A percentile compares a stretch with the other conserved stretches of the same genome.
These are phyloP conservation scores for Marisa cornuarietis DNA, from an alignment of 1,140 invertebrate genomes.

Conservation along the genomic window DNA sequence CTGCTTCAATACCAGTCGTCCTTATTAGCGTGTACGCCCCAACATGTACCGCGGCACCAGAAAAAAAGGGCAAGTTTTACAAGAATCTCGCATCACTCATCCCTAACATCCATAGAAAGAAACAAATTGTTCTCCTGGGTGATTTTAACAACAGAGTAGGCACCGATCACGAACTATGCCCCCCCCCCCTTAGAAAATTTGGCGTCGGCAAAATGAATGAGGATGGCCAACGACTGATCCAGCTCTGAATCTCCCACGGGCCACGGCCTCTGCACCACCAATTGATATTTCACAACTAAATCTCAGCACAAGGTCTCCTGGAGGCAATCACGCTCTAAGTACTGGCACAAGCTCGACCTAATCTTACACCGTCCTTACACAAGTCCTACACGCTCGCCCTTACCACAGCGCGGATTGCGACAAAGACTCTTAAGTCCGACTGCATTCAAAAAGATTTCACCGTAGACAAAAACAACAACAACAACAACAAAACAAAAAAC, in stretches of 20 bases:
- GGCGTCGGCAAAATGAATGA: too few relatives aligned
- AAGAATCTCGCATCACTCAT: not conserved
- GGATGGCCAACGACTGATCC: too few relatives aligned
- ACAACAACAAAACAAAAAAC: conserved; percentile 27
- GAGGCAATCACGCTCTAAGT: conserved; percentile 33
- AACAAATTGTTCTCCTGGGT: conserved; percentile 22
- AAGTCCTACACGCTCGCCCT: conserved; percentile 19
- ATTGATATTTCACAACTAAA: conserved; percentile 32
- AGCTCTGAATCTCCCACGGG: conserved; percentile 29
- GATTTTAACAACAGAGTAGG: conserved; percentile 39
- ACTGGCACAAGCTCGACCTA: conserved; percentile 38
- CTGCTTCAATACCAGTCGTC: conserved; percentile 20
- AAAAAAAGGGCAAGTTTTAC: conserved; percentile 32
- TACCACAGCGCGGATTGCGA: conserved; percentile 34
- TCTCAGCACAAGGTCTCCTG: conserved; percentile 39
- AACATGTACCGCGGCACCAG: conserved; percentile 12
- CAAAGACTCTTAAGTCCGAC: conserved; percentile 27
- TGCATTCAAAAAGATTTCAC: conserved; percentile 18
- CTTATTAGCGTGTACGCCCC: conserved; percentile 29
- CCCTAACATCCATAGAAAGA: conserved; percentile 12
- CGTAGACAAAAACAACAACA: too few relatives aligned
- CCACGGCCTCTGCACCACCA: conserved; percentile 28
- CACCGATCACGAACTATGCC: conserved; percentile 23
- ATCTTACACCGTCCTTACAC: conserved; percentile 13
- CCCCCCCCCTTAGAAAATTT: conserved; percentile 23